These are phyloP conservation scores for Trissolcus japonicus DNA, from an alignment of 2,888 invertebrate genomes.

Conservation along the genomic window DNA sequence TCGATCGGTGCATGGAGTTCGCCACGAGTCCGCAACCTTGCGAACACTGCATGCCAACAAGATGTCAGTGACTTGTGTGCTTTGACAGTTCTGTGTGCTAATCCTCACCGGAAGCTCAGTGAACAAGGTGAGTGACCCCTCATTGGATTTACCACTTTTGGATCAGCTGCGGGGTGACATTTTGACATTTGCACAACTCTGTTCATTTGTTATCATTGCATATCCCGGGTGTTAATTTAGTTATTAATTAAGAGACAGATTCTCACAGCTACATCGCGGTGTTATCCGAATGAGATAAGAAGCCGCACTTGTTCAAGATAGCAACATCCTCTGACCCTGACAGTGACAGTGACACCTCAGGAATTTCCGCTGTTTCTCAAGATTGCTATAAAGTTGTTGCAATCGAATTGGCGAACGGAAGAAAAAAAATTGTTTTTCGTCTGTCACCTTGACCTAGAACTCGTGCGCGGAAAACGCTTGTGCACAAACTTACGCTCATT, in stretches of 20 bases:
- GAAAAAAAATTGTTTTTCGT: too few relatives aligned
- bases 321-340: conserved; percentile 1
- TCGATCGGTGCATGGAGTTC: conserved; percentile 34
- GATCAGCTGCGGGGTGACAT: not conserved
- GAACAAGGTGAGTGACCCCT: conserved; percentile 60
- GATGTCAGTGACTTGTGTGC: conserved; percentile 70
- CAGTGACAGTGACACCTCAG: not conserved
- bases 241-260: too few relatives aligned
- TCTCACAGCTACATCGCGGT: too few relatives aligned
- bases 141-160: conserved; percentile 1
- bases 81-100: conserved; percentile 67
- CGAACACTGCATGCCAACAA: conserved; percentile 54
- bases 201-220: too few relatives aligned
- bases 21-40: conserved; percentile 37
- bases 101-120: conserved; percentile 58
- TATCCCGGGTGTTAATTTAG: too few relatives aligned
- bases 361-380: conserved; percentile 2
- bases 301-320: not conserved
- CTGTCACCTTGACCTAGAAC: too few relatives aligned
- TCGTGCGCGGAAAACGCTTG: conserved; percentile 19
- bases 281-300: not conserved
- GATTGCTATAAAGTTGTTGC: too few relatives aligned
- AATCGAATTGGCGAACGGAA: too few relatives aligned
- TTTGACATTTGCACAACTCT: conserved; percentile 5
- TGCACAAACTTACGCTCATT: conserved; percentile 38